Percentiles rank a stretch among this genome's conserved stretches.
Evolutionary conservation across 37 sponge, comb jelly and placozoan species (phyloP).

Genomic region (Aplysina aerophoba): DNA sequence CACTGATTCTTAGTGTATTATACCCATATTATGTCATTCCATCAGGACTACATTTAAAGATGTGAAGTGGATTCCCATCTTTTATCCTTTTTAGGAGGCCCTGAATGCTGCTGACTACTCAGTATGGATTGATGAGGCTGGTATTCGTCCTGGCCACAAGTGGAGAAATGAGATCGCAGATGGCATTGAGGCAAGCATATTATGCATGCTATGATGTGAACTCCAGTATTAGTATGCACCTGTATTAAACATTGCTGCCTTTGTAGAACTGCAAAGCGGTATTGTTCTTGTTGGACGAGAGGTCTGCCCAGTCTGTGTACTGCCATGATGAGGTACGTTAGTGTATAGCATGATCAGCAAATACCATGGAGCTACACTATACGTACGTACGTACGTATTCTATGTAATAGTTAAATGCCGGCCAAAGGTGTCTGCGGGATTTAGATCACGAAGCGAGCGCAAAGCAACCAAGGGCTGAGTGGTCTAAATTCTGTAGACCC

Average conservation of each 20-base stretch:
- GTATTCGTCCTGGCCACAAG: slow-evolving; percentile 81
- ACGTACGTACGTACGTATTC: no score
- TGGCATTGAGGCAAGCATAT: slow-evolving; percentile 62
- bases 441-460: no score
- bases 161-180: slow-evolving; percentile 83
- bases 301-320: slow-evolving; percentile 67
- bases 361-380: no score
- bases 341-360: neutral
- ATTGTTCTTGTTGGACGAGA: slow-evolving; percentile 59
- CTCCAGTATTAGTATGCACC: neutral
- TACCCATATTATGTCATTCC: no score
- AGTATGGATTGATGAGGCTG: slow-evolving; percentile 85
- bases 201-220: no score
- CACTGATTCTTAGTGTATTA: no score
- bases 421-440: no score
- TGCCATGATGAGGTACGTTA: slow-evolving; percentile 67
- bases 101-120: slow-evolving; percentile 62
- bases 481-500: no score
- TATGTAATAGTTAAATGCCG: no score
- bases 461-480: no score
- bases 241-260: neutral
- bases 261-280: slow-evolving; percentile 50
- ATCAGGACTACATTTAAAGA: no score
- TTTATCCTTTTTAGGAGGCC: slow-evolving; percentile 30
- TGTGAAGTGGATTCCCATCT: neutral